phyloP scores from a whole-genome alignment of 2,888 invertebrate genomes.

The Keiferia lycopersicella region DNA sequence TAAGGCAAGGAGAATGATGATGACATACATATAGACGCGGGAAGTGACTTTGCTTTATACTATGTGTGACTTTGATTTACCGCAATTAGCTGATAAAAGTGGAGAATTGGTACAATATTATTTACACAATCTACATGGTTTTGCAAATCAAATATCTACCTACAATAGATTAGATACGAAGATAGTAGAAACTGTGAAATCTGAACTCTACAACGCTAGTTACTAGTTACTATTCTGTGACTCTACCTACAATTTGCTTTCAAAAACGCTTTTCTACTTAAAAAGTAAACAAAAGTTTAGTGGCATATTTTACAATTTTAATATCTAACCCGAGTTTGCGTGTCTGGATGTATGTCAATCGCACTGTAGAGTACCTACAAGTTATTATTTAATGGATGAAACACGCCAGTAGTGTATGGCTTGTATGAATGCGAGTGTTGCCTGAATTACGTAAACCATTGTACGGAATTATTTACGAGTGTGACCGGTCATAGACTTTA shows the following conservation, averaged over 20 bases:
- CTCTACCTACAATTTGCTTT: not conserved
- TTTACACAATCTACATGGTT: too few species aligned
- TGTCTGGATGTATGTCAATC: slow-evolving; percentile 55
- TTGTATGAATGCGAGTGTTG: slow-evolving; percentile 40
- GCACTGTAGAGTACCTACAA: slow-evolving; percentile 23
- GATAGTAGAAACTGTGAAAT: too few species aligned
- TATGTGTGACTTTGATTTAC: too few species aligned
- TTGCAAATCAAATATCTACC: too few species aligned
- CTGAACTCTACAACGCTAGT: too few species aligned
- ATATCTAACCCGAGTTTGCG: slow-evolving; percentile 29
- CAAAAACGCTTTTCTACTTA: not conserved
- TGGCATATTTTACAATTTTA: slow-evolving; percentile 1
- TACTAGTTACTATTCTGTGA: too few species aligned
- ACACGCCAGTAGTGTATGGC: slow-evolving; percentile 46
- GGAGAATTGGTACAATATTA: too few species aligned
- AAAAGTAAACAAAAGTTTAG: not conserved
- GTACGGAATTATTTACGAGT: slow-evolving; percentile 60
- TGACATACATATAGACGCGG: too few species aligned
- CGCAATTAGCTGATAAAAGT: too few species aligned
- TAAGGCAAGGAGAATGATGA: too few species aligned
- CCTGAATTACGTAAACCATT: slow-evolving; percentile 62
- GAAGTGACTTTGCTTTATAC: too few species aligned
- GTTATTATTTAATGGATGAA: slow-evolving; percentile 60
- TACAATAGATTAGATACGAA: too few species aligned
- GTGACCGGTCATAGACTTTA: slow-evolving; percentile 30